A percentile compares a stretch with the other conserved stretches of the same genome.
These are phyloP conservation scores for Pimpla rufipes DNA, from an alignment of 2,888 invertebrate genomes.

Conservation along the genomic window DNA sequence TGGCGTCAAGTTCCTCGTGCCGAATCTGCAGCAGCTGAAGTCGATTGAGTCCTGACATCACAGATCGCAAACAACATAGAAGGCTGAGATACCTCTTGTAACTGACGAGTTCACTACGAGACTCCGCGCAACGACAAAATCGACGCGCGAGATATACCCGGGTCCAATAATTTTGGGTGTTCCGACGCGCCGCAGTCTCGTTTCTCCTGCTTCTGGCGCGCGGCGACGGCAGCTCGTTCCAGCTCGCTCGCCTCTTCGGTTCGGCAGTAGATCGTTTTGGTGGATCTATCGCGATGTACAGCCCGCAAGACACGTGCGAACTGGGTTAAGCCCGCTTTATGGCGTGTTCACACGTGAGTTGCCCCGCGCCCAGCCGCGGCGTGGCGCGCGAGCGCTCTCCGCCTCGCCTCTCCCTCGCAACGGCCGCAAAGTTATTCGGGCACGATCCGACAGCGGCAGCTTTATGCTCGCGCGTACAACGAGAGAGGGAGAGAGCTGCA, in stretches of 20 bases:
- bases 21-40: too few relatives aligned
- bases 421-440: slow-evolving; percentile 49
- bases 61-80: too few relatives aligned
- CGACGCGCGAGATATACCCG: slow-evolving; percentile 15
- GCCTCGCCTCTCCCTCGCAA: slow-evolving; percentile 7
- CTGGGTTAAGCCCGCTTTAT: slow-evolving; percentile 70
- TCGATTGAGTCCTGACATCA: too few relatives aligned
- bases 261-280: slow-evolving; percentile 21
- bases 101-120: too few relatives aligned
- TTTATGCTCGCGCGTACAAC: slow-evolving; percentile 5
- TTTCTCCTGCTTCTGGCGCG: slow-evolving; percentile 4
- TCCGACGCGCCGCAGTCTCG: slow-evolving; percentile 2
- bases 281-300: slow-evolving; percentile 54
- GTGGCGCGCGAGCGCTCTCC: too few relatives aligned
- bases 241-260: background rate
- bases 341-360: slow-evolving; percentile 66
- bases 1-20: too few relatives aligned
- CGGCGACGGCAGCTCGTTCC: background rate
- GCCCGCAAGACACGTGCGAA: slow-evolving; percentile 53
- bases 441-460: slow-evolving; percentile 30
- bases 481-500: background rate
- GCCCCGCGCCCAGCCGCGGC: slow-evolving; percentile 36
- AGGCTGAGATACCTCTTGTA: too few relatives aligned
- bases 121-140: too few relatives aligned
- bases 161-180: slow-evolving; percentile 35